Evolutionary conservation across 2,113 vertebrate species (phyloP).

Genomic region (Entelurus aequoreus): DNA sequence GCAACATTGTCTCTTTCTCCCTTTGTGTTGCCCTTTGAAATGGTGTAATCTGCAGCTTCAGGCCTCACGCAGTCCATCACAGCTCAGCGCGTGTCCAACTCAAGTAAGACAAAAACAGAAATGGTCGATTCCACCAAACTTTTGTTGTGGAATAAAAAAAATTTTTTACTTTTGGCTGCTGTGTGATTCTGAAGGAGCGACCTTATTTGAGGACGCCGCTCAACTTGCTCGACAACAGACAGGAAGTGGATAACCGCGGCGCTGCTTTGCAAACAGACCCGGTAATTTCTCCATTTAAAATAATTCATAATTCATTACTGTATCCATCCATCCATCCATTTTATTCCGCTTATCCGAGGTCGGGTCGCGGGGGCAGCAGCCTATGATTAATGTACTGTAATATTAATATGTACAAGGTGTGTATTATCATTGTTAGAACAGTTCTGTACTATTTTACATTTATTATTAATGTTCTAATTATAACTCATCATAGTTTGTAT

Average conservation of each 20-base stretch:
- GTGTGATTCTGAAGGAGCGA: constrained; percentile 37
- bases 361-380: too few species aligned
- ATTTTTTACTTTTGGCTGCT: neutral
- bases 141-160: too few species aligned
- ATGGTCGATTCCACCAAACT: neutral
- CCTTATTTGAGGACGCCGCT: constrained; percentile 64
- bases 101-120: constrained; percentile 43
- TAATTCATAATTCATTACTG: too few species aligned
- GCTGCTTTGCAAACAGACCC: constrained; percentile 11
- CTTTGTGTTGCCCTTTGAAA: neutral
- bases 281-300: constrained; percentile 37
- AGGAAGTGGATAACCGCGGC: neutral
- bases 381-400: too few species aligned
- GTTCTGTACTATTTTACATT: too few species aligned
- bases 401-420: too few species aligned
- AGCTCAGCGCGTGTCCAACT: constrained; percentile 47
- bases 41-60: constrained; percentile 54
- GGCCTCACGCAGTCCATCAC: constrained; percentile 23
- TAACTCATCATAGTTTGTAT: too few species aligned
- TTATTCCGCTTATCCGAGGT: too few species aligned
- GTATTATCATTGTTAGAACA: too few species aligned
- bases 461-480: neutral
- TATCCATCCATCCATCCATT: too few species aligned
- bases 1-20: neutral
- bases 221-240: constrained; percentile 37